These are phyloP conservation scores for Coregonus suidteri DNA, from an alignment of 2,797 vertebrate genomes.

Conservation along the genomic window DNA sequence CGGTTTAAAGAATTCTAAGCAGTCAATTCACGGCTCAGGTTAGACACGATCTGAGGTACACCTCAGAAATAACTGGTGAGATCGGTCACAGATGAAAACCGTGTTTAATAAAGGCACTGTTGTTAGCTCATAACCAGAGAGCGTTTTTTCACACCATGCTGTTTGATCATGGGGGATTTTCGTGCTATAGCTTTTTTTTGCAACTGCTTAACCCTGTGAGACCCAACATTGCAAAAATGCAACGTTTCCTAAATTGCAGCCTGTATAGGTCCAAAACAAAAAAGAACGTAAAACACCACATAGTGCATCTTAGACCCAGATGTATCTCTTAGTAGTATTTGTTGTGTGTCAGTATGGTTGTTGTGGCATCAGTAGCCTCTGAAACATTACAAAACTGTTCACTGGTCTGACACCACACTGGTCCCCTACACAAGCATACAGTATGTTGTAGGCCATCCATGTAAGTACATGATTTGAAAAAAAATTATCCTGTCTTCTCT, in stretches of 20 bases:
- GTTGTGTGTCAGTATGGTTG: neutral
- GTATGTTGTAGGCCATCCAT: no score
- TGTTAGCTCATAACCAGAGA: slow-evolving; percentile 66
- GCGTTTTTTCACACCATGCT: slow-evolving; percentile 62
- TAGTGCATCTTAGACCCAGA: no score
- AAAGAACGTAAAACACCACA: no score
- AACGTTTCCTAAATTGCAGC: no score
- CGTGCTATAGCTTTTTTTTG: slow-evolving; percentile 42
- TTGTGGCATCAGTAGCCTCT: no score
- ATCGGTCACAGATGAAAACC: slow-evolving; percentile 64
- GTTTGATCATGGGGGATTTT: slow-evolving; percentile 70
- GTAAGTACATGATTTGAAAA: no score
- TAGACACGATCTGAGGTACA: slow-evolving; percentile 38
- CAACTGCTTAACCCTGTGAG: slow-evolving; percentile 59
- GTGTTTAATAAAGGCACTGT: slow-evolving; percentile 60
- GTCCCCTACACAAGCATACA: no score
- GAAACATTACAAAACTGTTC: no score
- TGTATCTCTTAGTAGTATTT: neutral
- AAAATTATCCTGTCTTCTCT: no score
- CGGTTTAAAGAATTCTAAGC: slow-evolving; percentile 48
- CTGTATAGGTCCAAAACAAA: no score
- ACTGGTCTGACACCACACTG: no score
- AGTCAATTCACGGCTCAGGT: slow-evolving; percentile 30
- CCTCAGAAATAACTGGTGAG: slow-evolving; percentile 51
- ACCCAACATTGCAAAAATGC: slow-evolving; percentile 27